Evolutionary conservation across 2,888 invertebrate species (phyloP).

Genomic region (Drosophila phalerata): DNA sequence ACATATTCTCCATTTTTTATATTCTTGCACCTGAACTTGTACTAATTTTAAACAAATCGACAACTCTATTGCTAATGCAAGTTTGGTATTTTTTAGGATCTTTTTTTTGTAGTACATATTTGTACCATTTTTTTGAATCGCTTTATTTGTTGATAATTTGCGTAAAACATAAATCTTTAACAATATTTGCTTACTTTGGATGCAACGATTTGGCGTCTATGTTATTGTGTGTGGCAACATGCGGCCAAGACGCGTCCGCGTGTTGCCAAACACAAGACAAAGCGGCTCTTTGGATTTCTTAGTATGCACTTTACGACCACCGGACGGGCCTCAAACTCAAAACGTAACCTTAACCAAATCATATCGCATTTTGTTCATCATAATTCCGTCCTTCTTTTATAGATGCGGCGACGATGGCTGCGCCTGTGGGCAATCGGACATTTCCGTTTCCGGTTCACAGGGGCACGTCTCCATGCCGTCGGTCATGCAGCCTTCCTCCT

Average conservation of each 20-base stretch:
- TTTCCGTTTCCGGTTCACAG: conserved; percentile 64
- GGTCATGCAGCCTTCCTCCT: conserved; percentile 67
- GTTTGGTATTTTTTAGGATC: too few relatives aligned
- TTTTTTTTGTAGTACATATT: background rate
- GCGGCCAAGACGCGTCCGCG: conserved; percentile 20
- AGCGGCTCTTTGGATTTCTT: conserved; percentile 44
- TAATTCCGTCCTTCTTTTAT: conserved; percentile 22
- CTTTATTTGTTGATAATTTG: conserved; percentile 68
- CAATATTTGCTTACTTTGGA: conserved; percentile 60
- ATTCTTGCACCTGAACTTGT: too few relatives aligned
- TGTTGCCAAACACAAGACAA: conserved; percentile 71
- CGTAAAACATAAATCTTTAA: conserved; percentile 75
- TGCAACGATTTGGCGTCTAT: conserved; percentile 51
- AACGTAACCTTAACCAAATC: conserved; percentile 55
- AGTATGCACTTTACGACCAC: conserved; percentile 7
- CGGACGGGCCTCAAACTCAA: conserved; percentile 19
- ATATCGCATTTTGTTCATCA: conserved; percentile 25
- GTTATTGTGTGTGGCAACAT: conserved; percentile 69
- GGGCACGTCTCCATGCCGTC: conserved; percentile 66
- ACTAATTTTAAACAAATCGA: too few relatives aligned
- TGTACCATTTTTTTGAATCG: conserved; percentile 9
- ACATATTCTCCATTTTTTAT: too few relatives aligned
- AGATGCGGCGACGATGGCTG: conserved; percentile 54
- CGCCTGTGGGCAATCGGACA: conserved; percentile 55
- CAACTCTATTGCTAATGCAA: too few relatives aligned